These are phyloP conservation scores for Garra rufa DNA, from an alignment of 2,113 vertebrate genomes.

Conservation along the genomic window DNA sequence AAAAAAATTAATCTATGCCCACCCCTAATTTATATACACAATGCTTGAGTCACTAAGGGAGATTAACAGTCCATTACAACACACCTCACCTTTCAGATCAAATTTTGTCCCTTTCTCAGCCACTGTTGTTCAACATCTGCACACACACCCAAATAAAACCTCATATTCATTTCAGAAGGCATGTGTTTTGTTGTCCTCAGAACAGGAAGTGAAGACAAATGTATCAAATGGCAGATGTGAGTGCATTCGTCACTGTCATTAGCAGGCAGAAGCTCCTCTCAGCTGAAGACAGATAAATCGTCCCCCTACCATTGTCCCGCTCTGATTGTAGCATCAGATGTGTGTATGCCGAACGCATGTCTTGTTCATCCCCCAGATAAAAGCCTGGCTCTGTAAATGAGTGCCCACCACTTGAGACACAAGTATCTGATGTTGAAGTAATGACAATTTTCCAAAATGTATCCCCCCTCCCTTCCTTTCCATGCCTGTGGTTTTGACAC, in stretches of 20 bases:
- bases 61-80: too few species aligned
- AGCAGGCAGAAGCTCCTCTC: slow-evolving; percentile 56
- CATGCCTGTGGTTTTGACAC: slow-evolving; percentile 42
- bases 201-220: slow-evolving; percentile 54
- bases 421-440: slow-evolving; percentile 65
- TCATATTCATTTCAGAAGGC: slow-evolving; percentile 62
- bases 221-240: slow-evolving; percentile 57
- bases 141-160: background rate
- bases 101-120: background rate
- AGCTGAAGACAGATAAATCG: slow-evolving; percentile 61
- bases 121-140: background rate
- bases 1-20: too few species aligned
- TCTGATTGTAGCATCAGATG: slow-evolving; percentile 62
- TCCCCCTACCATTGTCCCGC: slow-evolving; percentile 46
- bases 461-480: slow-evolving; percentile 22
- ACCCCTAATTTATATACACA: too few species aligned
- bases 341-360: slow-evolving; percentile 52
- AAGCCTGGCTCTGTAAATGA: slow-evolving; percentile 28
- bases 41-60: too few species aligned
- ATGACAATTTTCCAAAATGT: slow-evolving; percentile 63
- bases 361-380: slow-evolving; percentile 57
- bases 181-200: slow-evolving; percentile 64
- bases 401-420: slow-evolving; percentile 13
- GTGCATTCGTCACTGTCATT: slow-evolving; percentile 67
- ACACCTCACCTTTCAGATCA: background rate